These are phyloP conservation scores for Spea multiplicata DNA, from an alignment of 2,113 vertebrate species.

Conservation along the genomic window DNA sequence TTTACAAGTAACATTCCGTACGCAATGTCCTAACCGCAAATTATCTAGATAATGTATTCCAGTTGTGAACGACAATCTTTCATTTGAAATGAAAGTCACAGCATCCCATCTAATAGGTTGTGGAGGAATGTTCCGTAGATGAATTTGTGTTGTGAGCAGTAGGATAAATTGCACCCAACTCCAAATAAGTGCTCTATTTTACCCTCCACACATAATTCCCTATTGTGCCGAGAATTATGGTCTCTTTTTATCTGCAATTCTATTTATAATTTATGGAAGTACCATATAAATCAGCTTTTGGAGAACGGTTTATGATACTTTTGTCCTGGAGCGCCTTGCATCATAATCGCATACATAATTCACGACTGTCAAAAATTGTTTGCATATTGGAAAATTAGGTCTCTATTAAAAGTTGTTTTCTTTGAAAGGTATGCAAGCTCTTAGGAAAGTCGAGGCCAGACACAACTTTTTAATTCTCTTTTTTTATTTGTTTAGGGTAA, in stretches of 20 bases:
- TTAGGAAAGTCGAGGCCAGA: constrained; percentile 16
- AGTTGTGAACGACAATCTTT: constrained; percentile 11
- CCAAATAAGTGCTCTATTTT: constrained; percentile 31
- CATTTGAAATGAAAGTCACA: constrained; percentile 19
- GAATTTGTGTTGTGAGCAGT: constrained; percentile 23
- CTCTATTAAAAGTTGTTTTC: constrained; percentile 26
- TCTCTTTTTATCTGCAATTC: constrained; percentile 35
- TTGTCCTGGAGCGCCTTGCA: constrained; percentile 35
- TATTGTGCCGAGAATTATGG: constrained; percentile 42
- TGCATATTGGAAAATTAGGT: constrained; percentile 33
- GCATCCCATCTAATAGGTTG: constrained; percentile 21
- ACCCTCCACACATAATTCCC: constrained; percentile 26
- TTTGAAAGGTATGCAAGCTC: not conserved
- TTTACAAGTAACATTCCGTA: constrained; percentile 36
- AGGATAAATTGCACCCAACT: constrained; percentile 33
- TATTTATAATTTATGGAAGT: constrained; percentile 43
- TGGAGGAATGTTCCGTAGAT: constrained; percentile 14
- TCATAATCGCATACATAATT: constrained; percentile 45
- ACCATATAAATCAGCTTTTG: constrained; percentile 35
- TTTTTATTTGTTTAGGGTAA: too few relatives aligned
- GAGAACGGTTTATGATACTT: constrained; percentile 38
- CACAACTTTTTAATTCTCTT: not conserved
- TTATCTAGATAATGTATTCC: constrained; percentile 31
- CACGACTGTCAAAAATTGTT: constrained; percentile 27
- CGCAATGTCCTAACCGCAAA: constrained; percentile 33